These are phyloP conservation scores for Vulpes ferrilata DNA, from an alignment of 2,113 vertebrate species.

Conservation along the genomic window DNA sequence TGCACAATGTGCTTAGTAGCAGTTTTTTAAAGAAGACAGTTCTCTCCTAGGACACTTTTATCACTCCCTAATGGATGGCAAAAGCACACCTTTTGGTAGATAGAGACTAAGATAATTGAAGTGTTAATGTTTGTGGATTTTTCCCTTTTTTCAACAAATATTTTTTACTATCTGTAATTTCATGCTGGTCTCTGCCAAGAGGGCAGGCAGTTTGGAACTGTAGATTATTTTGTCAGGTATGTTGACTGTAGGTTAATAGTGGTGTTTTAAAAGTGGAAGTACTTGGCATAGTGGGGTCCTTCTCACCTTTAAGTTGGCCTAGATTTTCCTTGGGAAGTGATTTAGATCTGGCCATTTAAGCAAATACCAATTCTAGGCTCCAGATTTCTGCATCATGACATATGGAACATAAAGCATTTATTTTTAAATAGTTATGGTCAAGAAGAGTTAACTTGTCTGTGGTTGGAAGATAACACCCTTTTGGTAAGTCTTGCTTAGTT, in stretches of 20 bases:
- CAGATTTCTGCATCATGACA: background rate
- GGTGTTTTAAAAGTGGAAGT: background rate
- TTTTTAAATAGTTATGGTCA: background rate
- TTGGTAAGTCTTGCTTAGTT: background rate
- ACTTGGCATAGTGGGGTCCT: background rate
- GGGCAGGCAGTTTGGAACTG: background rate
- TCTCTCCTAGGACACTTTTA: background rate
- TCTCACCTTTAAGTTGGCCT: background rate
- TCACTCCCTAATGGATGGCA: background rate
- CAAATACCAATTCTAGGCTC: background rate
- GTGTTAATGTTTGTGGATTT: background rate
- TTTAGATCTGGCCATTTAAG: background rate
- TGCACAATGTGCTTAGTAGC: background rate
- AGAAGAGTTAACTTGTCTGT: background rate
- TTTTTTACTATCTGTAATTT: background rate
- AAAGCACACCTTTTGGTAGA: background rate
- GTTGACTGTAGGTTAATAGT: background rate
- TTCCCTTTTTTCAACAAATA: background rate
- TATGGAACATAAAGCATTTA: background rate
- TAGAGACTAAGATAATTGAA: background rate
- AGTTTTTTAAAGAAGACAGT: background rate
- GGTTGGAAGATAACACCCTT: background rate
- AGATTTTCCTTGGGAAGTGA: background rate
- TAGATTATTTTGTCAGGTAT: background rate
- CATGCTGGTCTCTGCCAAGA: background rate